phyloP scores from a whole-genome alignment of 2,797 vertebrate species.

The Pseudochaenichthys georgianus region DNA sequence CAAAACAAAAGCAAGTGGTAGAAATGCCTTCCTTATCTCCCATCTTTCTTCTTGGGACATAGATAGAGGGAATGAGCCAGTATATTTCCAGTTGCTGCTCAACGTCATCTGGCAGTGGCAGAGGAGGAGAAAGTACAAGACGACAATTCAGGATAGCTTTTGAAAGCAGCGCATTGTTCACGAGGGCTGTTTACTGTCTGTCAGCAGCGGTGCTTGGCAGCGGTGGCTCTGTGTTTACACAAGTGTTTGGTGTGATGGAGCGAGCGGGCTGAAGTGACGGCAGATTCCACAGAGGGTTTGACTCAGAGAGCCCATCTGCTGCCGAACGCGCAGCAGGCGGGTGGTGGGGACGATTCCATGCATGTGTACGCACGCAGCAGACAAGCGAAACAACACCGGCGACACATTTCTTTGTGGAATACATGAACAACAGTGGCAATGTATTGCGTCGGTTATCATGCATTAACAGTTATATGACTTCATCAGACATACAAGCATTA shows the following conservation, averaged over 20 bases:
- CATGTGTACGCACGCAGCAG: constrained; percentile 15
- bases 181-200: constrained; percentile 72
- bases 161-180: constrained; percentile 79
- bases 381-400: constrained; percentile 8
- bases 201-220: constrained; percentile 82
- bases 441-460: background rate
- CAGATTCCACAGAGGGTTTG: constrained; percentile 67
- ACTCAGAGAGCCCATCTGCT: constrained; percentile 75
- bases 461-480: background rate
- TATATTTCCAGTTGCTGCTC: constrained; percentile 47
- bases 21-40: constrained; percentile 53
- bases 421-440: background rate
- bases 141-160: constrained; percentile 70
- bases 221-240: constrained; percentile 78
- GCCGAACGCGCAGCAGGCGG: constrained; percentile 46
- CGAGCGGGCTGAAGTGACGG: constrained; percentile 69
- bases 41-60: constrained; percentile 49
- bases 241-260: constrained; percentile 72
- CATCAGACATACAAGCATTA: background rate
- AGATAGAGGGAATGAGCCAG: constrained; percentile 51
- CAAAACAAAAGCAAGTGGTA: constrained; percentile 54
- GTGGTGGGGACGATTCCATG: constrained; percentile 38
- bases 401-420: background rate
- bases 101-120: constrained; percentile 7
- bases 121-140: constrained; percentile 67